Evolutionary conservation across 1,140 invertebrate genomes (phyloP).

Genomic region (Temnothorax nylanderi): DNA sequence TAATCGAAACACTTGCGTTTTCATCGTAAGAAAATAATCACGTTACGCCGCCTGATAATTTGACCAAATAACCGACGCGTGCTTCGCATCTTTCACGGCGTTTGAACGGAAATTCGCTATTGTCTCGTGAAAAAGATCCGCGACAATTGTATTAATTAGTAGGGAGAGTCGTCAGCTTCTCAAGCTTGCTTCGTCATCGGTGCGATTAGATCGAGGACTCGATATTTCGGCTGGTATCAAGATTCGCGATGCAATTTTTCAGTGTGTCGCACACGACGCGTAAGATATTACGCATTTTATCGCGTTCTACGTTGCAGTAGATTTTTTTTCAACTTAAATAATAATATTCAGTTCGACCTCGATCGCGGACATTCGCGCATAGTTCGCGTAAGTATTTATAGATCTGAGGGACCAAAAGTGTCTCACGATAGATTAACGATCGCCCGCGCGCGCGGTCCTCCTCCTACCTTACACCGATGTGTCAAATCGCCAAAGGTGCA

Average conservation of each 20-base stretch:
- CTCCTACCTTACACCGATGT: conserved; percentile 8
- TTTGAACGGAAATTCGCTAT: no score
- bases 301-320: no score
- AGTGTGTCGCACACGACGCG: not conserved
- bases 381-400: not conserved
- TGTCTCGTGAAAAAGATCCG: no score
- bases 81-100: no score
- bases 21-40: not conserved
- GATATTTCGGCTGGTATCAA: not conserved
- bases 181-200: not conserved
- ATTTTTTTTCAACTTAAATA: not conserved
- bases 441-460: not conserved
- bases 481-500: conserved; percentile 18
- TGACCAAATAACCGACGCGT: no score
- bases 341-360: not conserved
- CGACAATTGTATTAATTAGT: not conserved
- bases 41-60: not conserved
- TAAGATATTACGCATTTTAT: not conserved
- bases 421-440: not conserved
- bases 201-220: not conserved
- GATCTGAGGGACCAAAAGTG: not conserved
- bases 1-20: no score
- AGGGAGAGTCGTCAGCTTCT: not conserved
- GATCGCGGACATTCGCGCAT: not conserved
- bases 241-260: not conserved